These are phyloP conservation scores for Scomber scombrus DNA, from an alignment of 2,113 vertebrate species.

Conservation along the genomic window DNA sequence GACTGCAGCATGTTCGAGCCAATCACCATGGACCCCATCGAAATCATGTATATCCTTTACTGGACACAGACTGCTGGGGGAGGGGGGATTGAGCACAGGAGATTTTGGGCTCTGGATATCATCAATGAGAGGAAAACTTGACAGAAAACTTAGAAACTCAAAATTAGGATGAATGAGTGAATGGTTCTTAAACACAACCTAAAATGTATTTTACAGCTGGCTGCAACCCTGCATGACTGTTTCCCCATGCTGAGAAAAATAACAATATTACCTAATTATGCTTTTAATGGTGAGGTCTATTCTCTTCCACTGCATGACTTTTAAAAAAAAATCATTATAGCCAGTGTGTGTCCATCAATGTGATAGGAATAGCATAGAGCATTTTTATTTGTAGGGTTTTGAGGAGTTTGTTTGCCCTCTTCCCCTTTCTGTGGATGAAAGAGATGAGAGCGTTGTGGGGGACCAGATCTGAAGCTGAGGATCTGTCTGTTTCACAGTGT, in stretches of 20 bases:
- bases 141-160: neutral
- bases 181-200: too few species aligned
- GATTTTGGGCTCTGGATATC: neutral
- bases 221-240: neutral
- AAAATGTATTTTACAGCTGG: too few species aligned
- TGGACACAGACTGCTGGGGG: neutral
- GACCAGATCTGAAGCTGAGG: conserved; percentile 47
- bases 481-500: conserved; percentile 29
- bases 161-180: neutral
- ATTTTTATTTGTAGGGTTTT: too few species aligned
- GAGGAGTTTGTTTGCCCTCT: conserved; percentile 49
- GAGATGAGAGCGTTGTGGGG: conserved; percentile 21
- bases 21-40: conserved; percentile 97
- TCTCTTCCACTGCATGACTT: conserved; percentile 40
- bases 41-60: conserved; percentile 99
- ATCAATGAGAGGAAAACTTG: too few species aligned
- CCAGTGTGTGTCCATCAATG: too few species aligned
- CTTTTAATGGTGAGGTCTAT: conserved; percentile 22
- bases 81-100: neutral
- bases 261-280: conserved; percentile 28
- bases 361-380: too few species aligned
- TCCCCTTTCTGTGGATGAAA: conserved; percentile 37
- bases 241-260: conserved; percentile 4
- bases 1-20: conserved; percentile 90
- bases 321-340: conserved; percentile 32